Base-by-base conservation (phyloP, 2,797 vertebrate genomes). In the Octomys mimax region DNA sequence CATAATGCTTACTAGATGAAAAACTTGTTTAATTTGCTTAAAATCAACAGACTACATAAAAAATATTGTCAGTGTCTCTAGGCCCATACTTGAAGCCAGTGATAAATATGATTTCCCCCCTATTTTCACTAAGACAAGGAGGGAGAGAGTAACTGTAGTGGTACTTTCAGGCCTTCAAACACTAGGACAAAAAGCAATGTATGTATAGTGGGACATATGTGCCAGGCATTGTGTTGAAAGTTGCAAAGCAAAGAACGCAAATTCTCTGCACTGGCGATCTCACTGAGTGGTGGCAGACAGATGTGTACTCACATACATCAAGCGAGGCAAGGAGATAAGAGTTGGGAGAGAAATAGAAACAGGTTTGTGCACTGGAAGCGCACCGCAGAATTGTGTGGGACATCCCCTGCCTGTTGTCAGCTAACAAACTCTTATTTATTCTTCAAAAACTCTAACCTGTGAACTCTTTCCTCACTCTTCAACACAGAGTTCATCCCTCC, bases 11-110 rank as follows among this genome's bases (percentile, higher is more conserved):
- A 64, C 54, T 68, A 94, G 82, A 52, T 36, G 62, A 94, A 79
- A 49, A 86, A 91, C 68, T 87, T 93, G 92, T 95, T 95, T 87
- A 80, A 62, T 97, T 95, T 92, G 46, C 52, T 83, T 92, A 68
- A 92, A 62, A 95, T 73, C 82, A 86, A 75, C 89, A 93, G 85
- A 77, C 39, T 83, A 77, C 85, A 54, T 78, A 86, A 42, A 87
- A 94, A 93, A 64, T 22, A 49, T 85, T 54, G 66, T 49, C 70
- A 39, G 92, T 16, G 39, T 86, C 90, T 90, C 91, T 80, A 71
- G 77, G 75, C 19, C n/a, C 70, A 4, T 52, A 79, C 87, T 92
- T 92, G 68, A 71, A 97, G 71, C 19, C 64, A 92, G 52, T n/a
- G 73, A 57, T 46, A 89, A 89, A 28, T 62, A 64, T 10, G 21